phyloP scores from a whole-genome alignment of 2,888 invertebrate genomes.

The Limnephilus rhombicus region DNA sequence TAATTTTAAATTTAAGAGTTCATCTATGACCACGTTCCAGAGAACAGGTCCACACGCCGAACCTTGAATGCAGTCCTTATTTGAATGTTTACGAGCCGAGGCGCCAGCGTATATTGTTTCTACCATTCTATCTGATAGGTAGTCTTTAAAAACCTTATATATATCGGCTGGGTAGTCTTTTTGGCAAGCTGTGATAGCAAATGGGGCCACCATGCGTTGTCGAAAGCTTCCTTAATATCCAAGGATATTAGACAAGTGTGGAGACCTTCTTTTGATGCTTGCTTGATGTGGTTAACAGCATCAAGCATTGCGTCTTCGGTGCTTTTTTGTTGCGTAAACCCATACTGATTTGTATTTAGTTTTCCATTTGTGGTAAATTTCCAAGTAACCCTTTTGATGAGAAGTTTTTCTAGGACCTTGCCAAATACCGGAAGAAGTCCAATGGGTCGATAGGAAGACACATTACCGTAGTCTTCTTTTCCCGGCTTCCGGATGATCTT shows the following conservation, averaged over 20 bases:
- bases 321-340: constrained; percentile 1
- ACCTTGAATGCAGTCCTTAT: constrained; percentile 27
- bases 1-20: neutral
- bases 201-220: neutral
- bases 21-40: constrained; percentile 19
- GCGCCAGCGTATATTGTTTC: neutral
- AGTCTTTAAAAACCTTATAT: constrained; percentile 5
- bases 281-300: neutral
- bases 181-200: neutral
- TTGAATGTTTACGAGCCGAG: neutral
- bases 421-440: no score
- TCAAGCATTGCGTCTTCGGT: neutral
- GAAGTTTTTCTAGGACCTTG: no score
- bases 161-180: neutral
- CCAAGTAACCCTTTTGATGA: no score
- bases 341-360: no score
- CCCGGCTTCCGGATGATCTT: neutral
- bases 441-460: neutral
- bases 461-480: neutral
- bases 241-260: neutral
- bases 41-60: constrained; percentile 22
- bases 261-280: neutral
- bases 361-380: no score
- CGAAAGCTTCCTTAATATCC: neutral
- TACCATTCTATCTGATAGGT: constrained; percentile 9